Evolutionary conservation across 1,140 invertebrate species (phyloP).

Genomic region (Lepidurus packardi): DNA sequence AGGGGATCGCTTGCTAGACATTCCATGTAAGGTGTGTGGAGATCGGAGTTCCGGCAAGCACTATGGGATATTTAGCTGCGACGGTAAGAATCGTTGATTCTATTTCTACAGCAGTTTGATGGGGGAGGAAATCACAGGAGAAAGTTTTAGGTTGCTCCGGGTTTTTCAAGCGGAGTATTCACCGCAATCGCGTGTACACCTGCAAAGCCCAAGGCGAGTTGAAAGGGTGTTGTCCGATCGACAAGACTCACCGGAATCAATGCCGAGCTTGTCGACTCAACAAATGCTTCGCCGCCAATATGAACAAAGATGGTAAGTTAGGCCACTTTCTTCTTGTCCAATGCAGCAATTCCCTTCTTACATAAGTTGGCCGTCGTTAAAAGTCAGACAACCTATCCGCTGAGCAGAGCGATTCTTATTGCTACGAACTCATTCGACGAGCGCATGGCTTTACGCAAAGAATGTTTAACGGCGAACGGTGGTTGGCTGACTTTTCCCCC

Average conservation of each 20-base stretch:
- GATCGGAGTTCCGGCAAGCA: constrained; percentile 95
- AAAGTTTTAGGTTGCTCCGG: constrained; percentile 76
- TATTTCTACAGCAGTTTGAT: not conserved
- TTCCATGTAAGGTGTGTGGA: constrained; percentile 93
- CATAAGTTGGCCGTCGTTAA: not conserved
- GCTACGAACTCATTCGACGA: not conserved
- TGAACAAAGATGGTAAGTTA: constrained; percentile 96
- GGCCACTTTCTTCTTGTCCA: not conserved
- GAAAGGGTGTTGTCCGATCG: constrained; percentile 89
- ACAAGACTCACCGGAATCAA: constrained; percentile 95
- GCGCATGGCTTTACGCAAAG: not conserved
- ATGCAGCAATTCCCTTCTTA: not conserved
- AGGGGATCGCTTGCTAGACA: constrained; percentile 89
- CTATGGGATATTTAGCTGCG: constrained; percentile 95
- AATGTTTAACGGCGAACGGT: not conserved
- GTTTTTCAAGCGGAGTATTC: constrained; percentile 95
- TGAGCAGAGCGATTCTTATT: too few relatives aligned
- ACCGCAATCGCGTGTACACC: constrained; percentile 89
- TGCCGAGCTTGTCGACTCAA: constrained; percentile 91
- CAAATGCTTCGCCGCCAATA: constrained; percentile 94
- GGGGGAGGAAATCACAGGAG: not conserved
- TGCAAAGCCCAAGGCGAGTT: constrained; percentile 90
- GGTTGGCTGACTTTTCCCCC: not conserved
- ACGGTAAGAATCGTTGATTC: constrained; percentile 61
- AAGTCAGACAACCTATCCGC: not conserved